Evolutionary conservation across 2,113 vertebrate species (phyloP).

Genomic region (Menura novaehollandiae): DNA sequence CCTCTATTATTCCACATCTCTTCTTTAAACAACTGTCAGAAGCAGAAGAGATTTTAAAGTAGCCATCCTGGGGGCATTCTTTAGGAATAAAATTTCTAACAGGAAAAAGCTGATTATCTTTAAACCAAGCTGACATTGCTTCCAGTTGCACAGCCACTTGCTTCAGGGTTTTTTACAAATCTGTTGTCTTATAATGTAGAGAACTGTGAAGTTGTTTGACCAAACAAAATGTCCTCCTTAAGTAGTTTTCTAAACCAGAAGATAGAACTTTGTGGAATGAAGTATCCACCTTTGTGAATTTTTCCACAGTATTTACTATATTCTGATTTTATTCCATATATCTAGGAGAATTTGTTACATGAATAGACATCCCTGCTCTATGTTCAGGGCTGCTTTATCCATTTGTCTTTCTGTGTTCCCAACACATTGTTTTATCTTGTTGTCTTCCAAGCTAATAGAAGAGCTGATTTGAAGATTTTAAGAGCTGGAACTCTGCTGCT

Average conservation of each 20-base stretch:
- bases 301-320: background rate
- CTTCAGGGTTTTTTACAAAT: background rate
- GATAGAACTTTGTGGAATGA: background rate
- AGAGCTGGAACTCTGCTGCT: background rate
- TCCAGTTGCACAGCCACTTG: background rate
- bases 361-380: background rate
- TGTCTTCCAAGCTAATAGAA: background rate
- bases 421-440: background rate
- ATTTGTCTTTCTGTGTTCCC: background rate
- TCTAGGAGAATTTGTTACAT: background rate
- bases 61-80: background rate
- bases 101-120: background rate
- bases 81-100: background rate
- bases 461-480: background rate
- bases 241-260: background rate
- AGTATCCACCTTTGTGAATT: background rate
- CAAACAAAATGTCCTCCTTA: background rate
- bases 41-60: background rate
- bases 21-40: background rate
- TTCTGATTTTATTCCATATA: background rate
- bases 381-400: background rate
- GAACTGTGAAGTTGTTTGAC: background rate
- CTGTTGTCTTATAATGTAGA: background rate
- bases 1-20: background rate
- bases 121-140: background rate